Base-by-base conservation (phyloP, 1,140 invertebrate species). In the Ceratitis capitata region DNA sequence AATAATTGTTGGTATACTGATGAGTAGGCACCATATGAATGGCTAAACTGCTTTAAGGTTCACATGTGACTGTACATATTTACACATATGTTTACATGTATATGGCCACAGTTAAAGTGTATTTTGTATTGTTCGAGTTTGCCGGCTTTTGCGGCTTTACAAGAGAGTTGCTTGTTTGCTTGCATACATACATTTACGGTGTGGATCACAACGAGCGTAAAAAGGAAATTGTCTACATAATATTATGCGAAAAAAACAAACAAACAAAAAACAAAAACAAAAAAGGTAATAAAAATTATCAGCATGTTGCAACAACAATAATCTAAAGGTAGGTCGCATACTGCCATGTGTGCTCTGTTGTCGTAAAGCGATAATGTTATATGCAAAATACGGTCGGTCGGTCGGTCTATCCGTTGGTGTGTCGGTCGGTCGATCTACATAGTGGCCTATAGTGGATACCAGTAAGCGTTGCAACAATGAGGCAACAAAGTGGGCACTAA, bases 261-360 rank as follows among this genome's bases (percentile, higher is more conserved):
- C 23, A 32, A 26, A 32, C 12, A 32, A 61, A 26, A 61, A 26
- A 26, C 58, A 61, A 74, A 78, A 45, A 78, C 39, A 45, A 5
- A n/a, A 78, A 23, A 45, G n/a, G 69, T n/a, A 78, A 78, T 78
- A 78, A 78, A 78, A 78, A 78, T 35, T 78, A 19, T 10, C 69
- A 26, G 39, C 12, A 78, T 35, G n/a, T n/a, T n/a, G n/a, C 64
- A 64, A 64, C 69, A 78, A 78, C 42, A 78, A 78, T 78, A 56
- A 4, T n/a, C n/a, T n/a, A n/a, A n/a, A n/a, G n/a, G n/a, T n/a
- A n/a, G n/a, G n/a, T n/a, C n/a, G n/a, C n/a, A n/a, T n/a, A n/a
- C n/a, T n/a, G n/a, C n/a, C n/a, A n/a, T 56, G n/a, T 5, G 19
- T 78, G 45, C 6, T 47, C 23, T 23, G 69, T 78, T 45, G 39